Evolutionary conservation across 35 echinoderm and acorn worm genomes (phyloP).

Genomic region (Apostichopus parvimensis): DNA sequence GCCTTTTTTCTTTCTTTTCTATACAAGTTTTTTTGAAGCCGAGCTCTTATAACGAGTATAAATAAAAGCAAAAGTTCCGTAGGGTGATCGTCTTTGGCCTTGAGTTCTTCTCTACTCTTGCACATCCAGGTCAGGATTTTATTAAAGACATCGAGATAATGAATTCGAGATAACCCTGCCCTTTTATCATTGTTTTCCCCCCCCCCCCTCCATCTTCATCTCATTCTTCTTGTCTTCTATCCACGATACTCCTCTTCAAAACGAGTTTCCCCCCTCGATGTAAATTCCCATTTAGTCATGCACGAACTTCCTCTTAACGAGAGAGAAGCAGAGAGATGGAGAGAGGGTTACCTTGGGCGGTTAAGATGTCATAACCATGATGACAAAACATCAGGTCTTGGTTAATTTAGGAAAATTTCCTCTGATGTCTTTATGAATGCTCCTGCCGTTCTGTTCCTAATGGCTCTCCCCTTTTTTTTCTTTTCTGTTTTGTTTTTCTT

Average conservation of each 20-base stretch:
- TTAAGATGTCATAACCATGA: constrained; percentile 48
- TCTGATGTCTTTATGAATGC: constrained; percentile 44
- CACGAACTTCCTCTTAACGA: constrained; percentile 41
- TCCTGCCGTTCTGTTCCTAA: constrained; percentile 37
- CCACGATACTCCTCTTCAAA: constrained; percentile 40
- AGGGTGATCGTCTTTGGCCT: constrained; percentile 29
- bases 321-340: not conserved
- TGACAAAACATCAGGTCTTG: constrained; percentile 45
- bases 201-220: too few relatives aligned
- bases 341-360: constrained; percentile 47
- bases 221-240: not conserved
- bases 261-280: constrained; percentile 40
- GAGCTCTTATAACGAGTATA: constrained; percentile 2
- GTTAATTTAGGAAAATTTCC: constrained; percentile 37
- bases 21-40: not conserved
- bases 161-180: constrained; percentile 38
- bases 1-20: not conserved
- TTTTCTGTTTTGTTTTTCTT: constrained; percentile 31
- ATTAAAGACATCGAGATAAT: constrained; percentile 7
- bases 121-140: constrained; percentile 36
- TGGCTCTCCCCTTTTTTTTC: not conserved
- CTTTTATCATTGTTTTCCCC: not conserved
- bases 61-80: constrained; percentile 19
- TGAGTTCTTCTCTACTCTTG: constrained; percentile 11
- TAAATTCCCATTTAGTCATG: constrained; percentile 49